phyloP scores from a whole-genome alignment of 2,888 invertebrate species.

The Kryphioiulus occultus region DNA sequence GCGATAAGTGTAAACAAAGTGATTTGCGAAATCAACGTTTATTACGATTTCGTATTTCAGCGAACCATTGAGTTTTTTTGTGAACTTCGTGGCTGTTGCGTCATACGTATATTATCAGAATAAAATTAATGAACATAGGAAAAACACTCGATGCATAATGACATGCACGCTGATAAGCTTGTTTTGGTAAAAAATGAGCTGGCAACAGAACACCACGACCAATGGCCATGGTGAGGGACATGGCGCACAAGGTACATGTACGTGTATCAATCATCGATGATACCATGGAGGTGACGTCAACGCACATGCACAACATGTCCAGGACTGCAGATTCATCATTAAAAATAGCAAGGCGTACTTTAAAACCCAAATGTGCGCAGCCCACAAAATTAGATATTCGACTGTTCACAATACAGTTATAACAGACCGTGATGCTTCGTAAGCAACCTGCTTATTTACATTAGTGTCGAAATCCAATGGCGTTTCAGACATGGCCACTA shows the following conservation, averaged over 20 bases:
- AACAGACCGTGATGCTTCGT: background rate
- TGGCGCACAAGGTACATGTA: background rate
- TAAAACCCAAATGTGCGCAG: background rate
- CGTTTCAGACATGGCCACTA: background rate
- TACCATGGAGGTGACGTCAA: background rate
- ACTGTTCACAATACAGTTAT: background rate
- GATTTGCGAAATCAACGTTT: too few species aligned
- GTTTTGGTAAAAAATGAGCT: background rate
- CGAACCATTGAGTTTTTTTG: background rate
- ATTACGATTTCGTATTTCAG: too few species aligned
- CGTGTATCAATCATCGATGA: background rate
- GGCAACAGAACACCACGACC: background rate
- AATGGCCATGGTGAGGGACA: background rate
- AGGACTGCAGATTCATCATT: background rate
- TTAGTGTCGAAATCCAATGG: background rate
- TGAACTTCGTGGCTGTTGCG: background rate
- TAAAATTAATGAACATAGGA: background rate
- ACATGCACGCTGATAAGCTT: background rate
- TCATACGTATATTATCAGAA: background rate
- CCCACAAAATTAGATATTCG: background rate
- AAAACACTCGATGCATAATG: conserved; percentile 8
- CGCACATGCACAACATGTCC: background rate
- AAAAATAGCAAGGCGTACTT: background rate
- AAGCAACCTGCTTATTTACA: background rate
- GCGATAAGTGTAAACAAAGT: too few species aligned